Conservation (phyloP, 92 coral and sea anemone genomes). For the Blastomussa wellsi region DNA sequence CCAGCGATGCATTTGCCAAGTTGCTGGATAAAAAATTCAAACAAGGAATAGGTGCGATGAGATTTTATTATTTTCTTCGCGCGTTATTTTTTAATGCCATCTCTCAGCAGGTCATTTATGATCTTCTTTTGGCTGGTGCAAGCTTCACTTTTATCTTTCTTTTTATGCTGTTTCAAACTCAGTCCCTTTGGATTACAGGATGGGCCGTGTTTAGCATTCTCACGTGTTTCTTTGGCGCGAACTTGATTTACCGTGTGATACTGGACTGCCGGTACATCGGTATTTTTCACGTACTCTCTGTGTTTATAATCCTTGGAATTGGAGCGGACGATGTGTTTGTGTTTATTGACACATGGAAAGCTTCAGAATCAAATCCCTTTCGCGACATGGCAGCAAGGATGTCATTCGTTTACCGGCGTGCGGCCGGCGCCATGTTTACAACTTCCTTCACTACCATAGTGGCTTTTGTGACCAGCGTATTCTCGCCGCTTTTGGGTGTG, state of each 20-base stretch:
- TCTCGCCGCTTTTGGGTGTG: conserved; percentile 91
- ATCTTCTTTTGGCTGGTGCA: conserved; percentile 89
- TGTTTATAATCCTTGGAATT: conserved; percentile 90
- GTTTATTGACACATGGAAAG: conserved; percentile 90
- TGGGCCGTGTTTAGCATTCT: conserved; percentile 95
- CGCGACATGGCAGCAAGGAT: conserved; percentile 73
- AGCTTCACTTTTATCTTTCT: conserved; percentile 89
- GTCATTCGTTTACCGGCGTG: conserved; percentile 83
- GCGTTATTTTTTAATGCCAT: conserved; percentile 92
- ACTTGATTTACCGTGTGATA: conserved; percentile 79
- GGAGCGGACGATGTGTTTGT: conserved; percentile 98
- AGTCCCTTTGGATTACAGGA: conserved; percentile 91
- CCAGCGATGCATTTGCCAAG: conserved; percentile 79
- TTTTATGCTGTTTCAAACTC: conserved; percentile 88
- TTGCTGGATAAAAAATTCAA: conserved; percentile 64
- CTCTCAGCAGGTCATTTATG: conserved; percentile 89
- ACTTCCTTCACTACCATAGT: conserved; percentile 93
- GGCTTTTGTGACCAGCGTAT: conserved; percentile 90
- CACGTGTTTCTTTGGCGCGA: conserved; percentile 89
- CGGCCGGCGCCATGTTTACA: conserved; percentile 93
- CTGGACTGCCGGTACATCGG: conserved; percentile 94
- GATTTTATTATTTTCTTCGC: conserved; percentile 75
- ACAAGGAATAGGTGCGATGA: conserved; percentile 71
- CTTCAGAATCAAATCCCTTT: conserved; percentile 67
- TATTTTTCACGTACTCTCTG: conserved; percentile 92